Percentiles rank a stretch among this genome's conserved stretches.
Evolutionary conservation across 64 coral and sea anemone genomes (phyloP).

Genomic region (Porites australiensis): DNA sequence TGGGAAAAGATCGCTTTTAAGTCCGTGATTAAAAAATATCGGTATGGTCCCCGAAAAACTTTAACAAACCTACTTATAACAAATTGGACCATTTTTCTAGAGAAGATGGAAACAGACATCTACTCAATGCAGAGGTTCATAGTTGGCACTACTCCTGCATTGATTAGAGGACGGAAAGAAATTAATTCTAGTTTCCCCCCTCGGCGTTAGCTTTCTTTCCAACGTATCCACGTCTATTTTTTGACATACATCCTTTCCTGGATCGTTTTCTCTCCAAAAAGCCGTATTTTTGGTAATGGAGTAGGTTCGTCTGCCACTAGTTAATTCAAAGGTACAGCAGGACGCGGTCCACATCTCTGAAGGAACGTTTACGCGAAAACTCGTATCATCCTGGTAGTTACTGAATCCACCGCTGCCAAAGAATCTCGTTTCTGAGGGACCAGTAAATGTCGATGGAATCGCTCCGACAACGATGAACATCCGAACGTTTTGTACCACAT

Average conservation of each 20-base stretch:
- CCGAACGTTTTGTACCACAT: background rate
- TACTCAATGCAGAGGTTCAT: too few relatives aligned
- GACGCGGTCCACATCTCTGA: background rate
- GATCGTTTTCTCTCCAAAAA: background rate
- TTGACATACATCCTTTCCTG: background rate
- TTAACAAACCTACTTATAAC: too few relatives aligned
- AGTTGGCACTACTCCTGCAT: background rate
- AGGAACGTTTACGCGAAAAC: background rate
- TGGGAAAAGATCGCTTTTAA: too few relatives aligned
- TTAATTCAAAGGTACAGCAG: background rate
- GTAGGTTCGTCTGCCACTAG: background rate
- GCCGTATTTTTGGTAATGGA: background rate
- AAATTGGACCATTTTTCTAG: too few relatives aligned
- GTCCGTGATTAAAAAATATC: too few relatives aligned
- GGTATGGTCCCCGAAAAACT: too few relatives aligned
- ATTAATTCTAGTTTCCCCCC: background rate
- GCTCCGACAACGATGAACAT: background rate
- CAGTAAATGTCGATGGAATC: background rate
- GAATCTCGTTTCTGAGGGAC: background rate
- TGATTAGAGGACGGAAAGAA: background rate
- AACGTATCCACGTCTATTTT: background rate
- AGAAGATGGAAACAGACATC: too few relatives aligned
- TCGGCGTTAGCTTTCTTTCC: background rate
- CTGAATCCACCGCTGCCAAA: constrained; percentile 12
- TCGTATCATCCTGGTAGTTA: background rate